phyloP scores from a whole-genome alignment of 2,113 vertebrate genomes.

The Protomyctophum bolini region DNA sequence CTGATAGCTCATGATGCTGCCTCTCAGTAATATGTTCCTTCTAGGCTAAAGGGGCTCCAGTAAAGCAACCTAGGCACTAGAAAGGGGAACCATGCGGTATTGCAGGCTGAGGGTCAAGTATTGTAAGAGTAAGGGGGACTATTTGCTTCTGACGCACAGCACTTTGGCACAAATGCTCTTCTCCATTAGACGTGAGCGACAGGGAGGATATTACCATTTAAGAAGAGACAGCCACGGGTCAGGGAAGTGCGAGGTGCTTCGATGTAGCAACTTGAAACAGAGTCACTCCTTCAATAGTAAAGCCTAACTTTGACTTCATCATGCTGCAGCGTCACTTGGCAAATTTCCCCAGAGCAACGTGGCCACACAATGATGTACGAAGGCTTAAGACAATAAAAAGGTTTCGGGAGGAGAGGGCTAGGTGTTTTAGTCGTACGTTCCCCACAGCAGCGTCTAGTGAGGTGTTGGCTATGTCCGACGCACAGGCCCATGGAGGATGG shows the following conservation, averaged over 20 bases:
- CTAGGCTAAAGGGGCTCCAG: slow-evolving; percentile 7
- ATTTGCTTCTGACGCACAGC: slow-evolving; percentile 32
- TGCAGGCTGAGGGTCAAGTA: slow-evolving; percentile 12
- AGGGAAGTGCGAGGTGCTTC: slow-evolving; percentile 29
- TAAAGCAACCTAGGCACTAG: slow-evolving; percentile 6
- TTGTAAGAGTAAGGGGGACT: slow-evolving; percentile 11
- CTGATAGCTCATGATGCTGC: slow-evolving; percentile 8
- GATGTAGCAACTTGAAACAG: slow-evolving; percentile 36
- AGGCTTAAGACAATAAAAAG: background rate
- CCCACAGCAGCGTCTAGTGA: slow-evolving; percentile 43
- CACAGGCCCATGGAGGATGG: slow-evolving; percentile 15
- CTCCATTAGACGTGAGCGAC: slow-evolving; percentile 31
- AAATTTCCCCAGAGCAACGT: no score
- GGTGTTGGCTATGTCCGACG: background rate
- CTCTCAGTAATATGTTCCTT: slow-evolving; percentile 5
- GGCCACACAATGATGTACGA: no score
- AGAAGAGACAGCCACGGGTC: slow-evolving; percentile 10
- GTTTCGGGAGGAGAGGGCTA: slow-evolving; percentile 1
- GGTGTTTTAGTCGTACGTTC: slow-evolving; percentile 36
- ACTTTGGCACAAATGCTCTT: slow-evolving; percentile 56
- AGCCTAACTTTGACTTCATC: slow-evolving; percentile 3
- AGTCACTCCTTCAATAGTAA: slow-evolving; percentile 58
- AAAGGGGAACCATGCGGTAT: slow-evolving; percentile 1
- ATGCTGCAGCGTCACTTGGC: no score
- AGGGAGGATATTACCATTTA: slow-evolving; percentile 11